Evolutionary conservation across 2,888 invertebrate species (phyloP).

Genomic region (Limnephilus rhombicus): DNA sequence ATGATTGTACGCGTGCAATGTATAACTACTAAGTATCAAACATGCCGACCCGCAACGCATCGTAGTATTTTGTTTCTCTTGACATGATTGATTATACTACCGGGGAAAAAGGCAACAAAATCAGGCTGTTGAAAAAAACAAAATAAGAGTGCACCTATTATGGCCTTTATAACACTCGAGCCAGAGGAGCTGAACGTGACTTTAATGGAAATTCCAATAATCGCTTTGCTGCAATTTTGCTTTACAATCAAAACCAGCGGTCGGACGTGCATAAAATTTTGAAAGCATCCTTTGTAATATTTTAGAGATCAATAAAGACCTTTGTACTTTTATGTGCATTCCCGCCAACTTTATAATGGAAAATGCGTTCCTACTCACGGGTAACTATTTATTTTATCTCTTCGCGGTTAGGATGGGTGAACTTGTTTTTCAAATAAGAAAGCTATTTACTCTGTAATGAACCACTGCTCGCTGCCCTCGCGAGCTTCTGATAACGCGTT

Average conservation of each 20-base stretch:
- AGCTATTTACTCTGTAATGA: neutral
- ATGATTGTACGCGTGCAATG: neutral
- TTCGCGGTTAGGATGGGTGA: neutral
- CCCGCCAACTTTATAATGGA: neutral
- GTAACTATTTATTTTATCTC: neutral
- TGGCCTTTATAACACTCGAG: neutral
- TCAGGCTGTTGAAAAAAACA: constrained; percentile 3
- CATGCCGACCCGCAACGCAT: neutral
- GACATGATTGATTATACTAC: constrained; percentile 19
- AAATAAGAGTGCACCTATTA: neutral
- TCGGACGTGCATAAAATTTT: neutral
- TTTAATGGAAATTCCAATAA: constrained; percentile 10
- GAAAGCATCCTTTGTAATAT: neutral
- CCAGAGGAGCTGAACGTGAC: constrained; percentile 4
- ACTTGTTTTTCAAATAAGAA: neutral
- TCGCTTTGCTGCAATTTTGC: constrained; percentile 4
- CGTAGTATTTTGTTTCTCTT: neutral
- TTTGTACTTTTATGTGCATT: neutral
- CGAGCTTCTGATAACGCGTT: neutral
- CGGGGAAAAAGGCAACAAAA: neutral
- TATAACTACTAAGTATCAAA: neutral
- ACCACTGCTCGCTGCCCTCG: neutral
- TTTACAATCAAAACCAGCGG: neutral
- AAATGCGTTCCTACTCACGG: neutral
- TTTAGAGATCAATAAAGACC: neutral